Evolutionary conservation across 1,140 invertebrate species (phyloP).

Genomic region (Leptestheria dahalacensis): DNA sequence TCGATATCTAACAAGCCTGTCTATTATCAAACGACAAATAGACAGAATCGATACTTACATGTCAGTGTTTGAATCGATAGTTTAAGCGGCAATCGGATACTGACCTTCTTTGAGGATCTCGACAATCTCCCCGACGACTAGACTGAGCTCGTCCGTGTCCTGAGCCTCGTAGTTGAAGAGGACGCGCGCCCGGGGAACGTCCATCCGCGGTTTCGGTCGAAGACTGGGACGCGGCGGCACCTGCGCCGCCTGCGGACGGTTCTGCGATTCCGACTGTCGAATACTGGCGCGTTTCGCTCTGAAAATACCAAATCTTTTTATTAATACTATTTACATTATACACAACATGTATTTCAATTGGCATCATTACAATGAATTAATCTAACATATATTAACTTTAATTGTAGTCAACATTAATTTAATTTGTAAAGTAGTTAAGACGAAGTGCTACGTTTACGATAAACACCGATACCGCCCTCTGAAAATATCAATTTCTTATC

Average conservation of each 20-base stretch:
- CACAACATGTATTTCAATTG: too few relatives aligned
- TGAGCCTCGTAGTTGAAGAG: constrained; percentile 50
- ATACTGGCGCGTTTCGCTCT: constrained; percentile 27
- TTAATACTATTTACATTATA: too few relatives aligned
- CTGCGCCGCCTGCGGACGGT: constrained; percentile 17
- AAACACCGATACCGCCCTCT: too few relatives aligned
- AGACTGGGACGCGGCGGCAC: constrained; percentile 15
- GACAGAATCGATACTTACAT: constrained; percentile 16
- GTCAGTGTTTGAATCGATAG: not conserved
- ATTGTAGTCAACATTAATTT: too few relatives aligned
- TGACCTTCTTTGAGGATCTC: constrained; percentile 50
- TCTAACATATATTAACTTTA: too few relatives aligned
- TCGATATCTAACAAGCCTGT: too few relatives aligned
- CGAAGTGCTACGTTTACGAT: too few relatives aligned
- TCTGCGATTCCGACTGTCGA: not conserved
- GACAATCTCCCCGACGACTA: constrained; percentile 45
- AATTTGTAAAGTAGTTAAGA: too few relatives aligned
- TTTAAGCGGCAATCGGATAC: constrained; percentile 25
- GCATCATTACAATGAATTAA: not conserved
- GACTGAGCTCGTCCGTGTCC: constrained; percentile 49
- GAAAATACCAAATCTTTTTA: constrained; percentile 17
- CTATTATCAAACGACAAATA: not conserved
- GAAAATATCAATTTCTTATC: too few relatives aligned
- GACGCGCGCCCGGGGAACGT: constrained; percentile 39
- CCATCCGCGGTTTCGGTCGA: constrained; percentile 4